Conservation (phyloP, 2,797 vertebrate species). For the Masticophis lateralis region DNA sequence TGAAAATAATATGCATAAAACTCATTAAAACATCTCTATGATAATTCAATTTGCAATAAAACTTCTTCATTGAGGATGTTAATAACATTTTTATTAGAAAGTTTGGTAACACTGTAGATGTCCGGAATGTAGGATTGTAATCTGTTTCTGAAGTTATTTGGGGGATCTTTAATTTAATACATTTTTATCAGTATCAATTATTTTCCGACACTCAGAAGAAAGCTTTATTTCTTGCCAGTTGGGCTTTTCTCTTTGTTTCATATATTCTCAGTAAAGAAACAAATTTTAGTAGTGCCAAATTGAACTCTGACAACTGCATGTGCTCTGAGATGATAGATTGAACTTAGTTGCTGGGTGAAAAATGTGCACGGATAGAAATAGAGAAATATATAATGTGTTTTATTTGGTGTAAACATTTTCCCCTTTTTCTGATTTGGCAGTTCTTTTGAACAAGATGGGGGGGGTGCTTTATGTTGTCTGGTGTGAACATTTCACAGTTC, state of each 20-base stretch:
- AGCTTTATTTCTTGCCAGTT: constrained; percentile 42
- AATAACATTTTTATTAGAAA: neutral
- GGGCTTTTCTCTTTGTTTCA: constrained; percentile 23
- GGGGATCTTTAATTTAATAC: neutral
- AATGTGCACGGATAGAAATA: constrained; percentile 20
- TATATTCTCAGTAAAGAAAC: constrained; percentile 46
- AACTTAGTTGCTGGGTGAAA: constrained; percentile 32
- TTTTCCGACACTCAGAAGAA: constrained; percentile 33
- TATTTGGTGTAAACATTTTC: constrained; percentile 33
- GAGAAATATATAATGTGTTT: constrained; percentile 17
- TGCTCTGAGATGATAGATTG: constrained; percentile 38
- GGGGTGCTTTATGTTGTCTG: constrained; percentile 25
- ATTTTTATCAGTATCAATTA: constrained; percentile 26
- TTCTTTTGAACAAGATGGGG: constrained; percentile 3
- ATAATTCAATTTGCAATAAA: neutral
- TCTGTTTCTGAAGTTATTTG: neutral
- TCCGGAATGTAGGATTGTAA: neutral
- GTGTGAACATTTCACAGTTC: constrained; percentile 45
- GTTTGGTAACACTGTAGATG: neutral
- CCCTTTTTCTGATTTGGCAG: constrained; percentile 12
- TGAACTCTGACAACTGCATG: constrained; percentile 27
- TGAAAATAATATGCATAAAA: neutral
- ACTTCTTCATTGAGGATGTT: neutral
- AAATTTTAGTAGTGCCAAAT: constrained; percentile 43
- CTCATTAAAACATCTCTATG: neutral